Evolutionary conservation across 2,113 vertebrate genomes (phyloP).

Genomic region (Semicossyphus pulcher): DNA sequence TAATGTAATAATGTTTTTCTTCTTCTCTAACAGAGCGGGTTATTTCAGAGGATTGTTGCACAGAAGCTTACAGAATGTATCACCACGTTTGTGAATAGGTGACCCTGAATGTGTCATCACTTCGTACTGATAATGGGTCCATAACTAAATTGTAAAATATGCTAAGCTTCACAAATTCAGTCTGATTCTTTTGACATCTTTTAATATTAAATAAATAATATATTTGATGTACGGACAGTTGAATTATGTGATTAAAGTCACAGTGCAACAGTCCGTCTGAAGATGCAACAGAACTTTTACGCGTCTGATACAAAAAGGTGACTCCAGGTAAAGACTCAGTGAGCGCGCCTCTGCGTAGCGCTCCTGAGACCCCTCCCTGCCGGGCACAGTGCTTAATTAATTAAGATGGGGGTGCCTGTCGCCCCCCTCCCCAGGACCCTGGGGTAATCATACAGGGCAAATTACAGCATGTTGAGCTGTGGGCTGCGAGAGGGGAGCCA

Average conservation of each 20-base stretch:
- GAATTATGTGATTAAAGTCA: neutral
- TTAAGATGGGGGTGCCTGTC: conserved; percentile 73
- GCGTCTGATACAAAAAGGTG: conserved; percentile 14
- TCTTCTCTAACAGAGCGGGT: neutral
- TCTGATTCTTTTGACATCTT: too few relatives aligned
- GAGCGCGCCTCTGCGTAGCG: neutral
- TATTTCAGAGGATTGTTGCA: neutral
- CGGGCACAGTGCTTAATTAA: conserved; percentile 80
- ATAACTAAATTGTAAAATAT: neutral
- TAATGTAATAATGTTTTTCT: neutral
- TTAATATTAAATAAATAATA: too few relatives aligned
- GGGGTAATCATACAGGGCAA: conserved; percentile 84
- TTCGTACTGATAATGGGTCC: neutral
- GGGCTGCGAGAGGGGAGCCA: conserved; percentile 49
- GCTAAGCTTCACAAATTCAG: too few relatives aligned
- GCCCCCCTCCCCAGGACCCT: conserved; percentile 64
- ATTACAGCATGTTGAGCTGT: conserved; percentile 72
- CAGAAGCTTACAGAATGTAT: neutral
- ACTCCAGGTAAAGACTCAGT: conserved; percentile 37
- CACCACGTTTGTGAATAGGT: neutral
- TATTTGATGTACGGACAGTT: neutral
- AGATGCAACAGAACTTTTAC: conserved; percentile 5
- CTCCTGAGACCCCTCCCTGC: conserved; percentile 44
- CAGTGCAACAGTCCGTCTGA: neutral
- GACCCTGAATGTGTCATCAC: neutral